Evolutionary conservation across 1,140 invertebrate species (phyloP), one percentile per base, ranked within the genome.

Genomic region (Charaxes varanes): DNA sequence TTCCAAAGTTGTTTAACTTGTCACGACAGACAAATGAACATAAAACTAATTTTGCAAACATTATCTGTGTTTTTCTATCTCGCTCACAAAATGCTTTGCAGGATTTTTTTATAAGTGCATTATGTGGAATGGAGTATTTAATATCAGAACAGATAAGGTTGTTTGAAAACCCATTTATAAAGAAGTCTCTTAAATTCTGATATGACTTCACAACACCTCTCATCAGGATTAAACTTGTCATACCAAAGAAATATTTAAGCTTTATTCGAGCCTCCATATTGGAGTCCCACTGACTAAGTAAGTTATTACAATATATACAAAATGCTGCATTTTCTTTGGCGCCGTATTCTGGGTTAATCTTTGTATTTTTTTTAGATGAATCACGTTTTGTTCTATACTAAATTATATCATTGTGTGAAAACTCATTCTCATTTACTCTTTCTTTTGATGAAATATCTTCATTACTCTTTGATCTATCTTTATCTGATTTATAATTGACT

Each of bases 11-110:
- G 7, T 4, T 12, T 2, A 13, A 2, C 11, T 6, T 38, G 16
- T 26, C 6, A 14, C 34, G 17, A 19, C 36, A 8, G 8, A 35
- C 5, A 18, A 46, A 23, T 14, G 50, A 53, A 16, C 34, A 42
- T 14, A 53, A 17, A 13, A 53, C 35, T 26, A 53, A 12, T 31
- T 53, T 53, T 22, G 50, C 50, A 32, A 48, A 53, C 50, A 53
- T 48, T 27, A 42, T 38, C 30, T 38, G 28, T 10, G 23, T 33
- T 6, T 21, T 37, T 3, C 10, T 21, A 6, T 47, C 34, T 2
- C 4, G 8, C 4, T 33, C 30, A 3, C 34, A 24, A 17, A 53
- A 47, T n/a, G 19, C 30, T 43, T 47, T 47, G 13, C 36, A 53
- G 13, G 22, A 32, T 42, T 43, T 47, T 11, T 35, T 47, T 1